Percentiles rank a stretch among this genome's conserved stretches.
Conservation (phyloP, 2,888 invertebrate genomes). For the Thera obeliscata region DNA sequence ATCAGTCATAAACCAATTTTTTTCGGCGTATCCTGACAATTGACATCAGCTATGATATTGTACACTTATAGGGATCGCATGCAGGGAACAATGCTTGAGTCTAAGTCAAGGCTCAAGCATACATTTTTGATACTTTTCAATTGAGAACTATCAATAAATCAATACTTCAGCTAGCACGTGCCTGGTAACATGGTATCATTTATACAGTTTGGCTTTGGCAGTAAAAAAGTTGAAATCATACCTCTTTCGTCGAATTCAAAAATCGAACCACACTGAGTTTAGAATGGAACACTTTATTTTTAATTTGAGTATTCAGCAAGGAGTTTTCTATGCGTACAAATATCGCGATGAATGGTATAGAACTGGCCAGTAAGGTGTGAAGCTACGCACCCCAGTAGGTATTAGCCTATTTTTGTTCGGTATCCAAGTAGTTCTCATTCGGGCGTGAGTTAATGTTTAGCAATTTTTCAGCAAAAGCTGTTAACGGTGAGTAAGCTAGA, state of each 20-base stretch:
- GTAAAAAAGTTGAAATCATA: constrained; percentile 7
- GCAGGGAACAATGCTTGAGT: too few species aligned
- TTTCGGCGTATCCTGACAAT: too few species aligned
- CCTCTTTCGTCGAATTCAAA: constrained; percentile 27
- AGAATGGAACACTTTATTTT: constrained; percentile 17
- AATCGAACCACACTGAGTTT: constrained; percentile 27
- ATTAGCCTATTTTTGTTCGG: constrained; percentile 69
- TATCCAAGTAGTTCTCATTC: constrained; percentile 62
- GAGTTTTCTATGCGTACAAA: constrained; percentile 56
- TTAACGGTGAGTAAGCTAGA: constrained; percentile 12
- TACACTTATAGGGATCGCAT: too few species aligned
- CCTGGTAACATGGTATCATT: too few species aligned
- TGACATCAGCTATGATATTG: too few species aligned
- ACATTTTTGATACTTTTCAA: too few species aligned
- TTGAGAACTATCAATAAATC: too few species aligned
- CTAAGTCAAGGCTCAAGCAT: too few species aligned
- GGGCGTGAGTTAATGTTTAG: constrained; percentile 42
- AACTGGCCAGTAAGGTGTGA: constrained; percentile 74
- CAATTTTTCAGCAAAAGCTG: constrained; percentile 31
- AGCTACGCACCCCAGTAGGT: constrained; percentile 52
- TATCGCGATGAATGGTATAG: constrained; percentile 59
- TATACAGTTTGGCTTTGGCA: background rate
- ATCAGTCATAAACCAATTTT: too few species aligned
- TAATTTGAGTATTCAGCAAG: constrained; percentile 25
- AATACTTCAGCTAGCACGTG: background rate